These are phyloP conservation scores for Enhydra lutris DNA, from an alignment of 2,113 vertebrate genomes.

Conservation along the genomic window DNA sequence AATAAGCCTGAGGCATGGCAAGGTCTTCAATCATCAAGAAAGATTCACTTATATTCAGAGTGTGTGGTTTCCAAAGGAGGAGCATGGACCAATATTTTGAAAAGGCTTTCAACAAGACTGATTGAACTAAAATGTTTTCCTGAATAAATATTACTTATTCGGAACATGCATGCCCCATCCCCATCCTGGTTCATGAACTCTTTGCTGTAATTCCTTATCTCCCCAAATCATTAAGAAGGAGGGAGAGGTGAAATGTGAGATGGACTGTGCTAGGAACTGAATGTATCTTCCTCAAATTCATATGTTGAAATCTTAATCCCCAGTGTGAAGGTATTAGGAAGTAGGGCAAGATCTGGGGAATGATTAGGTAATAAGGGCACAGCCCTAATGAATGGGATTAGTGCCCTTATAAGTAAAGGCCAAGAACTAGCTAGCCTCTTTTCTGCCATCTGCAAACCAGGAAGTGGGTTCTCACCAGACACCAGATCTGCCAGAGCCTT, in stretches of 20 bases:
- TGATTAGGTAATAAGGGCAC: background rate
- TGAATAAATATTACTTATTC: background rate
- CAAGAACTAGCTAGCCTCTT: background rate
- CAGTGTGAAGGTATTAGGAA: background rate
- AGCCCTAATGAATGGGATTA: background rate
- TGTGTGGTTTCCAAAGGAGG: conserved; percentile 14
- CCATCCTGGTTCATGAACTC: background rate
- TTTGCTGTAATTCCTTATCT: conserved; percentile 11
- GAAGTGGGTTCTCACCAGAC: background rate
- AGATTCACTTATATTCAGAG: conserved; percentile 45
- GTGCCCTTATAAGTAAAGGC: background rate
- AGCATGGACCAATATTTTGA: background rate
- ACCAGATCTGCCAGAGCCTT: background rate
- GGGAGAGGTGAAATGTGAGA: background rate
- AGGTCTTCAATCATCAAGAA: conserved; percentile 52
- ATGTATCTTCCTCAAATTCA: background rate
- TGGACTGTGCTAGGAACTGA: background rate
- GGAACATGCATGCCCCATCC: background rate
- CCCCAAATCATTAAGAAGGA: background rate
- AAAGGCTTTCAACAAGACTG: conserved; percentile 29
- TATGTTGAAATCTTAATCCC: background rate
- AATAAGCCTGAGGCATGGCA: conserved; percentile 30
- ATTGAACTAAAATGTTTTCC: conserved; percentile 12
- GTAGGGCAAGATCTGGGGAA: background rate
- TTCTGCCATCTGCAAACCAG: background rate